phyloP scores from a whole-genome alignment of 2,888 invertebrate species.

The Folsomia candida region DNA sequence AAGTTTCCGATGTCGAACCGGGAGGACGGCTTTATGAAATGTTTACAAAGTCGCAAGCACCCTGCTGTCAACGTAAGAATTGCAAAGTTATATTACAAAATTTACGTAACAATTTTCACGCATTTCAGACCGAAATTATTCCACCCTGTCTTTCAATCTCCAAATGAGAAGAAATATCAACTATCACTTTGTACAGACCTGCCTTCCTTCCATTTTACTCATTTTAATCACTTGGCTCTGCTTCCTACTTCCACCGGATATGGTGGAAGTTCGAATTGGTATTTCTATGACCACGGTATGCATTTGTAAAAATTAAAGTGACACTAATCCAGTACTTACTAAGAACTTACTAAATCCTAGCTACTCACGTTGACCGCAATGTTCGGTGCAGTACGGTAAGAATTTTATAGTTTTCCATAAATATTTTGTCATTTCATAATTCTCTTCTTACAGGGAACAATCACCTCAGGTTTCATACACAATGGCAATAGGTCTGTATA shows the following conservation, averaged over 20 bases:
- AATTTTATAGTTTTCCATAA: background rate
- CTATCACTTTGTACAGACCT: constrained; percentile 43
- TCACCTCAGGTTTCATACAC: constrained; percentile 42
- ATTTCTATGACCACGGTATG: constrained; percentile 47
- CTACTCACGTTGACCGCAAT: background rate
- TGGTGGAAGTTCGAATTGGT: constrained; percentile 45
- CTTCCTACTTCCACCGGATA: constrained; percentile 40
- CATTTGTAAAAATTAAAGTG: too few species aligned
- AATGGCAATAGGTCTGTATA: constrained; percentile 41
- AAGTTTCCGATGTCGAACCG: background rate
- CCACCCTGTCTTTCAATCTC: background rate
- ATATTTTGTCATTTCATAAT: background rate
- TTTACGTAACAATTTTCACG: too few species aligned
- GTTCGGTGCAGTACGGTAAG: background rate
- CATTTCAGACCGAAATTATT: background rate
- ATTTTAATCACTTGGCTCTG: constrained; percentile 45
- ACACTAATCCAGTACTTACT: too few species aligned
- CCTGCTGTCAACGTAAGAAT: background rate
- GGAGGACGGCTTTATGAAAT: background rate
- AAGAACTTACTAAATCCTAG: too few species aligned
- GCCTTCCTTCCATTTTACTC: constrained; percentile 39
- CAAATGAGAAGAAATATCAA: background rate
- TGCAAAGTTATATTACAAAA: too few species aligned
- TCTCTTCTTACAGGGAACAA: constrained; percentile 30
- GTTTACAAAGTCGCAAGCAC: background rate